These are phyloP conservation scores for Thecocarcelia acutangulata DNA, from an alignment of 2,888 invertebrate species.

Conservation along the genomic window DNA sequence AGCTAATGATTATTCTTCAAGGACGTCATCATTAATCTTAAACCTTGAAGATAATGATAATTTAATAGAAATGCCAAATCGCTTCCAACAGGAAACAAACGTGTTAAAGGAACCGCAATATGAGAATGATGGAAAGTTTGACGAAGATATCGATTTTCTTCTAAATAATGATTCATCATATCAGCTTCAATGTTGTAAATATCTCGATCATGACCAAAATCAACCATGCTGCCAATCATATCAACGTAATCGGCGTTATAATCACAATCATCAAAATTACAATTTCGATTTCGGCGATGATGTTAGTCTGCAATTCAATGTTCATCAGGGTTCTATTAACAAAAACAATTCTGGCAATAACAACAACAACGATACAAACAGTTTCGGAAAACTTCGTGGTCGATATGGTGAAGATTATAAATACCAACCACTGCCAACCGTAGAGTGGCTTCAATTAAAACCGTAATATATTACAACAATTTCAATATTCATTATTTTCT, in stretches of 20 bases:
- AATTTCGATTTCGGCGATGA: constrained; percentile 11
- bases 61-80: constrained; percentile 20
- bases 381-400: constrained; percentile 3
- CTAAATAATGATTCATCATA: constrained; percentile 23
- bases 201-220: constrained; percentile 5
- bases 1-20: constrained; percentile 6
- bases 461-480: constrained; percentile 43
- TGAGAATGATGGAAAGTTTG: constrained; percentile 16
- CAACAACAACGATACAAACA: constrained; percentile 38
- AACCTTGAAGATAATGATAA: constrained; percentile 22
- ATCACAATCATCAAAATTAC: constrained; percentile 28
- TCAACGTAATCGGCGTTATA: constrained; percentile 13
- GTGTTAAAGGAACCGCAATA: not conserved
- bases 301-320: constrained; percentile 22
- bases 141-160: constrained; percentile 17
- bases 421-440: constrained; percentile 53
- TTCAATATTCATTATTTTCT: constrained; percentile 2
- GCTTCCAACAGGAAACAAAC: constrained; percentile 29
- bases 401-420: constrained; percentile 33
- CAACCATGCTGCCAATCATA: constrained; percentile 16
- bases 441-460: constrained; percentile 45
- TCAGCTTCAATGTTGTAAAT: constrained; percentile 8
- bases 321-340: constrained; percentile 29
- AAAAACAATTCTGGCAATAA: constrained; percentile 23
- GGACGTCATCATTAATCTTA: not conserved